Percentiles rank a stretch among this genome's conserved stretches.
phyloP scores from a whole-genome alignment of 1,140 invertebrate genomes.

The Leptopilina boulardi region DNA sequence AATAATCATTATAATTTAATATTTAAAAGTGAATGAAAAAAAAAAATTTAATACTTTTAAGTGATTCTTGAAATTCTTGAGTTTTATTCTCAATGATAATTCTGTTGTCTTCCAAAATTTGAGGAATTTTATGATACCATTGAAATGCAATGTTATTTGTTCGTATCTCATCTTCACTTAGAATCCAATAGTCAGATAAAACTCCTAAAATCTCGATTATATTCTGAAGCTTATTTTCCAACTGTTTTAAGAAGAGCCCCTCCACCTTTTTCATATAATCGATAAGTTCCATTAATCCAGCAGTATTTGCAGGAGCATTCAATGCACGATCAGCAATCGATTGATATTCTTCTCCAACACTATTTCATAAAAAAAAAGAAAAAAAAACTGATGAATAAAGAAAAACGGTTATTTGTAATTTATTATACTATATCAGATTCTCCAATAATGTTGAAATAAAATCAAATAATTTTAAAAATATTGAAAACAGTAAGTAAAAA shows the following conservation, averaged over 20 bases:
- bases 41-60: conserved; percentile 79
- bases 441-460: too few relatives aligned
- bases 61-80: conserved; percentile 89
- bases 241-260: conserved; percentile 81
- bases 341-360: conserved; percentile 89
- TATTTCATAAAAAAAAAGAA: conserved; percentile 66
- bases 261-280: conserved; percentile 86
- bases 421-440: too few relatives aligned
- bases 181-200: conserved; percentile 85
- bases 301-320: conserved; percentile 87
- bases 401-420: too few relatives aligned
- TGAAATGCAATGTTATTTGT: conserved; percentile 89
- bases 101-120: conserved; percentile 87
- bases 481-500: too few relatives aligned
- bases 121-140: conserved; percentile 88
- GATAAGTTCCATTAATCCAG: conserved; percentile 89
- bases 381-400: too few relatives aligned
- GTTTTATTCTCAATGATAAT: conserved; percentile 88
- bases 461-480: too few relatives aligned
- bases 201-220: conserved; percentile 83
- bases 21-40: neutral
- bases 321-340: conserved; percentile 86
- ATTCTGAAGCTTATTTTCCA: conserved; percentile 86
- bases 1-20: too few relatives aligned
- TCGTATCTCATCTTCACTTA: conserved; percentile 88